These are phyloP conservation scores for Gymnosoma rotundatum DNA, from an alignment of 2,888 invertebrate species.

Conservation along the genomic window DNA sequence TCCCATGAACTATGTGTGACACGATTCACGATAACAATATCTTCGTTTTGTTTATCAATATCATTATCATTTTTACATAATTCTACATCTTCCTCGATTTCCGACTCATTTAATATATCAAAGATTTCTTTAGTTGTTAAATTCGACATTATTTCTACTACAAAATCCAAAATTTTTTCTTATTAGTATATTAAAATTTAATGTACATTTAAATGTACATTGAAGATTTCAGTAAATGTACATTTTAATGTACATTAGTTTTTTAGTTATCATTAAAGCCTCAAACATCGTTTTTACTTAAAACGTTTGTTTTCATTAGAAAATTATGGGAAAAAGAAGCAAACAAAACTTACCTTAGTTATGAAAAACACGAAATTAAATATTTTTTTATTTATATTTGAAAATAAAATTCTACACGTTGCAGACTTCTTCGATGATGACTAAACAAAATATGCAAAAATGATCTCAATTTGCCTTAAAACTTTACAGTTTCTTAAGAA, in stretches of 20 bases:
- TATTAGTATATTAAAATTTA: slow-evolving; percentile 4
- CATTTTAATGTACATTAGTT: slow-evolving; percentile 1
- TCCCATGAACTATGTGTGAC: neutral
- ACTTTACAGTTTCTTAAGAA: slow-evolving; percentile 2
- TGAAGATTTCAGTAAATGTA: neutral
- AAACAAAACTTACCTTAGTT: slow-evolving; percentile 3
- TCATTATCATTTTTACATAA: slow-evolving; percentile 17
- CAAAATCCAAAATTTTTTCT: neutral
- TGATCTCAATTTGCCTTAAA: neutral
- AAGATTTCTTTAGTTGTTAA: slow-evolving; percentile 8
- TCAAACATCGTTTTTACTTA: slow-evolving; percentile 5
- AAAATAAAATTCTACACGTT: slow-evolving; percentile 1
- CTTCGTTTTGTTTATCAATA: slow-evolving; percentile 26
- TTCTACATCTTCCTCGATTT: neutral
- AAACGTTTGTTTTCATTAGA: slow-evolving; percentile 6
- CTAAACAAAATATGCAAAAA: slow-evolving; percentile 5
- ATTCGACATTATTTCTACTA: neutral
- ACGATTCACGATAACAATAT: slow-evolving; percentile 3
- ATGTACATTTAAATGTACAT: slow-evolving; percentile 3
- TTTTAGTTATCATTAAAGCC: neutral
- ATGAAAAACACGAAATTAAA: slow-evolving; percentile 5
- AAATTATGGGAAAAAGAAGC: slow-evolving; percentile 1
- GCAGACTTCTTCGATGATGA: neutral
- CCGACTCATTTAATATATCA: slow-evolving; percentile 1
- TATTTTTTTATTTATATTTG: neutral